phyloP scores from a whole-genome alignment of 1,140 invertebrate genomes.

The Platorchestia sp. region DNA sequence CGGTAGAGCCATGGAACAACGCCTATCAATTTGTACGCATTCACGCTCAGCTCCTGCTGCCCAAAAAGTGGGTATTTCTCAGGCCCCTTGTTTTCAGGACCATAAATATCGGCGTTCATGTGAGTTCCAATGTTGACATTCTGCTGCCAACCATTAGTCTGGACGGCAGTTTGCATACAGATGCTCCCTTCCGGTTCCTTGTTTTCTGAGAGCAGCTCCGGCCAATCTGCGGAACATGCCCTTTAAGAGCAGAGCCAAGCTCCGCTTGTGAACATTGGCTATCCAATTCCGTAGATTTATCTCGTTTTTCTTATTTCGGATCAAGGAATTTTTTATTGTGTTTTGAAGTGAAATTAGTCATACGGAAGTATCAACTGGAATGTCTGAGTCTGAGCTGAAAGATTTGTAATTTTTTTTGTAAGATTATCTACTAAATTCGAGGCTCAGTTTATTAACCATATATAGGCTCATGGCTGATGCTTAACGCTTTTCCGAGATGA shows the following conservation, averaged over 20 bases:
- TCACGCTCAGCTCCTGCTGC: background rate
- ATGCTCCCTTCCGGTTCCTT: background rate
- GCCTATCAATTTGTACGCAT: background rate
- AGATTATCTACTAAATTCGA: too few species aligned
- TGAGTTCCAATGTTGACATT: conserved; percentile 42
- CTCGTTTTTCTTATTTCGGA: background rate
- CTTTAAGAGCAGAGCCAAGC: background rate
- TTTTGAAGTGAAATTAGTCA: too few species aligned
- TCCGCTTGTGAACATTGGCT: background rate
- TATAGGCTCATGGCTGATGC: too few species aligned
- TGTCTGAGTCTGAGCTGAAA: too few species aligned
- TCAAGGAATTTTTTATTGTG: too few species aligned
- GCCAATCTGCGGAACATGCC: background rate
- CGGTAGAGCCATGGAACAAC: background rate
- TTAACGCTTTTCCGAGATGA: too few species aligned
- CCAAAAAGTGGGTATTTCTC: background rate
- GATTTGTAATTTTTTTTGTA: too few species aligned
- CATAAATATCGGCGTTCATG: conserved; percentile 35
- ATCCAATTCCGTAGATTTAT: background rate
- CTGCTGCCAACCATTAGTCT: conserved; percentile 39
- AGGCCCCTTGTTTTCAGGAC: background rate
- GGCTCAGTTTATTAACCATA: too few species aligned
- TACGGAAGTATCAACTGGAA: too few species aligned
- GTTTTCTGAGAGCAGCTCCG: background rate
- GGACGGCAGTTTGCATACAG: conserved; percentile 42